Evolutionary conservation across 2,797 vertebrate genomes (phyloP), one percentile per base, ranked within the genome.

Genomic region (Girardinus metallicus): DNA sequence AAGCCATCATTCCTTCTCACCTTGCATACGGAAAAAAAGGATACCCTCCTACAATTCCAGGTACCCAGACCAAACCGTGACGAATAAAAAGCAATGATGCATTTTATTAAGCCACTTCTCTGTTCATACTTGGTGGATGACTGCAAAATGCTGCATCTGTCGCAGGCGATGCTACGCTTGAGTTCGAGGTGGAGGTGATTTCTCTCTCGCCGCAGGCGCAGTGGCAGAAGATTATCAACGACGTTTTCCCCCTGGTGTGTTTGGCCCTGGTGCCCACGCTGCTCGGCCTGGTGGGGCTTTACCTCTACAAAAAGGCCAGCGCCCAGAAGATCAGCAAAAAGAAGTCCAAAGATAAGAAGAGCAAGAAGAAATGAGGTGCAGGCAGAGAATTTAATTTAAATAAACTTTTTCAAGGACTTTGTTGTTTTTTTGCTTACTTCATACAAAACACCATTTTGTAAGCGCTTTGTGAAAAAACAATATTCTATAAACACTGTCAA

Each of bases 21-120:
- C 92, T 99, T 80, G 98, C 97, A 21, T 99, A 99, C 21, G 98
- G 98, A 87, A 99, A 99, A 87, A 94, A 97, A 92, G 98, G 98
- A 78, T 98, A 97, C 34, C 98, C 97, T 1, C 98, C 98, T 0
- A 97, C 96, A 9, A 96, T 99, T 86, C 98, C 98, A 97, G 98
- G 98, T 99, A 66, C 11, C 43, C 51, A 47, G 39, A 34, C 43
- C 23, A 46, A 29, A 68, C 21, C 13, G 6, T 68, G 11, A 12
- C 21, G 41, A 11, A 9, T 46, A 9, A 46, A 36, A 72, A n/a
- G 13, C 3, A 41, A 43, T 9, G 34, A 36, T 9, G 3, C 18
- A 12, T 68, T 68, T 41, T 23, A 70, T 70, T 41, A 41, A 26
- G 36, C 13, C 31, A n/a, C 6, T 8, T 44, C 9, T 26, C 8